Conservation (phyloP, 2,797 vertebrate genomes). For the Meriones psammophilus region DNA sequence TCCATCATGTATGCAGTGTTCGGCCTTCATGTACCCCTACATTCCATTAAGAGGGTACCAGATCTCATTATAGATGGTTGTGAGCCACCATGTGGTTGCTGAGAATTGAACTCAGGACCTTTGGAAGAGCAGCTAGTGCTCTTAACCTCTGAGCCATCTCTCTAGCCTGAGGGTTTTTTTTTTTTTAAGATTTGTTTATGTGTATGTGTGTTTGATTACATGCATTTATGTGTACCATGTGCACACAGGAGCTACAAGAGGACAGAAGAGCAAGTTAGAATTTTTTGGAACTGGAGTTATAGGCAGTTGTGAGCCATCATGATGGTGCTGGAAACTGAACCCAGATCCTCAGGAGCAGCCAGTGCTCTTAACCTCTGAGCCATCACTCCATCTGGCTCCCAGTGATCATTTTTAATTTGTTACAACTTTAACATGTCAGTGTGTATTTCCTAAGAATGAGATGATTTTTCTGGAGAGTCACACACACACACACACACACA, state of each 20-base stretch:
- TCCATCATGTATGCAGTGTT: neutral
- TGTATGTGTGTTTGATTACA: neutral
- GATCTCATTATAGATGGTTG: no score
- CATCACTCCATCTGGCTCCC: neutral
- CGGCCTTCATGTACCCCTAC: no score
- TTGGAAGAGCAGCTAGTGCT: no score
- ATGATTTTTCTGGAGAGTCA: neutral
- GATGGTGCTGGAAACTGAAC: no score
- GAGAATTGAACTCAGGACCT: no score
- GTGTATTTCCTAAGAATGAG: neutral
- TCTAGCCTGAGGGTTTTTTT: neutral
- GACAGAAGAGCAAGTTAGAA: neutral
- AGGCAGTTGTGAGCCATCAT: neutral
- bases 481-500: no score
- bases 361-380: neutral
- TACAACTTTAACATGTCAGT: neutral
- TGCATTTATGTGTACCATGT: neutral
- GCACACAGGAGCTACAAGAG: neutral
- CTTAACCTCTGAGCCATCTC: no score
- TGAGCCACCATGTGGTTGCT: no score
- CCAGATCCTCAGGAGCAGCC: neutral
- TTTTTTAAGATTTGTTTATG: no score
- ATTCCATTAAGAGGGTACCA: no score
- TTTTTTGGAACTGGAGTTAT: neutral
- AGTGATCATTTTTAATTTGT: neutral